phyloP scores from a whole-genome alignment of 2,888 invertebrate species.

The Eristalis tenax region DNA sequence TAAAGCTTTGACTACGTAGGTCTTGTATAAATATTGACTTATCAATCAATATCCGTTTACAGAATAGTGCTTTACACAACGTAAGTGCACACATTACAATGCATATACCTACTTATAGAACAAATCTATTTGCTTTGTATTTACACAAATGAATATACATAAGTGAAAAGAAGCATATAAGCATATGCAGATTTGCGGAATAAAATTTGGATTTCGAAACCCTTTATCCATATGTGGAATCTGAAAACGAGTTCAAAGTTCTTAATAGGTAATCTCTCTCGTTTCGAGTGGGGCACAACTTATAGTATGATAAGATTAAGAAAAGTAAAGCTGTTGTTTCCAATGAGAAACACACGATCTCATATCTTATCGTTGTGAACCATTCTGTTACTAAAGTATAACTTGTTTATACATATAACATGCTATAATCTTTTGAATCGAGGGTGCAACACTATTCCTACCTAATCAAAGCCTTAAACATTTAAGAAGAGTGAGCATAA shows the following conservation, averaged over 20 bases:
- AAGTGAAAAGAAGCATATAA: background rate
- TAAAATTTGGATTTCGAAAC: background rate
- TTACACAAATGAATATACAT: background rate
- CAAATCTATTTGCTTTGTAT: background rate
- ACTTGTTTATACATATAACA: background rate
- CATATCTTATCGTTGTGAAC: slow-evolving; percentile 52
- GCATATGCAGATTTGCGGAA: background rate
- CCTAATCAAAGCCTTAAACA: background rate
- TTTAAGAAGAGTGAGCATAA: background rate
- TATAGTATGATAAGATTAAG: slow-evolving; percentile 39
- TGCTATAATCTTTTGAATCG: background rate
- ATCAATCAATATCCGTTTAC: slow-evolving; percentile 35
- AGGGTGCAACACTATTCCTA: background rate
- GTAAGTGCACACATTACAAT: background rate
- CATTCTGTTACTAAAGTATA: slow-evolving; percentile 9
- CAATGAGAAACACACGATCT: slow-evolving; percentile 11
- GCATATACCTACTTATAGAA: background rate
- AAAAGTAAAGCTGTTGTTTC: slow-evolving; percentile 21
- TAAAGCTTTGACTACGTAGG: slow-evolving; percentile 10
- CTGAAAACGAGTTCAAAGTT: background rate
- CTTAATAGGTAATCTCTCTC: slow-evolving; percentile 8
- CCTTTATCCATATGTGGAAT: background rate
- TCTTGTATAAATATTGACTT: slow-evolving; percentile 37
- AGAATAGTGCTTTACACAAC: slow-evolving; percentile 8
- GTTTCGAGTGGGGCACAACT: slow-evolving; percentile 8